phyloP scores from a whole-genome alignment of 2,797 vertebrate species.

The Carapus acus region DNA sequence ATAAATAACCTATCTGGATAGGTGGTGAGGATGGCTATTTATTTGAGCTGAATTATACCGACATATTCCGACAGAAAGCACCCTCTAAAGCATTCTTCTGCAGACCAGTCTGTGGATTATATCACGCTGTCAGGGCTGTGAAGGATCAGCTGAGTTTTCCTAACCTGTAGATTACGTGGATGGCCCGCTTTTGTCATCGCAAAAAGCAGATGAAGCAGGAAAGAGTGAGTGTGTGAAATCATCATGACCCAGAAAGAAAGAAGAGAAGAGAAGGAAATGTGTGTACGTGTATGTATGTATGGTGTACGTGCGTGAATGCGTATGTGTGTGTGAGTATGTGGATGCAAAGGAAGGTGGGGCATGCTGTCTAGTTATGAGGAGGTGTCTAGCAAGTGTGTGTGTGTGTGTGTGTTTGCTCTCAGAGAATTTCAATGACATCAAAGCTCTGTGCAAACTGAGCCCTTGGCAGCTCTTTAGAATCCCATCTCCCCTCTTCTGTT shows the following conservation, averaged over 20 bases:
- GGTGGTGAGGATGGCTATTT: slow-evolving; percentile 46
- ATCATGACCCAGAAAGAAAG: slow-evolving; percentile 20
- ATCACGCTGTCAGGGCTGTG: background rate
- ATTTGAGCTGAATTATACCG: slow-evolving; percentile 27
- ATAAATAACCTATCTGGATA: slow-evolving; percentile 59
- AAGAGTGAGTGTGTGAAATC: slow-evolving; percentile 2
- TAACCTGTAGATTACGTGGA: background rate
- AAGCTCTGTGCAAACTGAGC: slow-evolving; percentile 74
- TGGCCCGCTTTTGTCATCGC: background rate
- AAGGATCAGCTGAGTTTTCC: background rate
- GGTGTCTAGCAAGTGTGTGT: slow-evolving; percentile 43
- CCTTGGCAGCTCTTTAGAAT: slow-evolving; percentile 73
- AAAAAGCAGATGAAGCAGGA: slow-evolving; percentile 9
- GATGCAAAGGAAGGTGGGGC: slow-evolving; percentile 5
- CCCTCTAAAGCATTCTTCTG: too few species aligned
- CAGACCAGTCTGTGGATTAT: background rate
- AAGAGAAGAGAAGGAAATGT: slow-evolving; percentile 17
- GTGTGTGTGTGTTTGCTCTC: slow-evolving; percentile 61
- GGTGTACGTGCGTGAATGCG: slow-evolving; percentile 32
- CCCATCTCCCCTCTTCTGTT: slow-evolving; percentile 67
- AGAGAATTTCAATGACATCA: slow-evolving; percentile 75
- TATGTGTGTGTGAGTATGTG: slow-evolving; percentile 49
- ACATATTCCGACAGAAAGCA: too few species aligned
- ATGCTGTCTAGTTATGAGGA: slow-evolving; percentile 52
- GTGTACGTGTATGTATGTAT: slow-evolving; percentile 22